phyloP scores from a whole-genome alignment of 2,113 vertebrate species.

The Pangasianodon gigas region DNA sequence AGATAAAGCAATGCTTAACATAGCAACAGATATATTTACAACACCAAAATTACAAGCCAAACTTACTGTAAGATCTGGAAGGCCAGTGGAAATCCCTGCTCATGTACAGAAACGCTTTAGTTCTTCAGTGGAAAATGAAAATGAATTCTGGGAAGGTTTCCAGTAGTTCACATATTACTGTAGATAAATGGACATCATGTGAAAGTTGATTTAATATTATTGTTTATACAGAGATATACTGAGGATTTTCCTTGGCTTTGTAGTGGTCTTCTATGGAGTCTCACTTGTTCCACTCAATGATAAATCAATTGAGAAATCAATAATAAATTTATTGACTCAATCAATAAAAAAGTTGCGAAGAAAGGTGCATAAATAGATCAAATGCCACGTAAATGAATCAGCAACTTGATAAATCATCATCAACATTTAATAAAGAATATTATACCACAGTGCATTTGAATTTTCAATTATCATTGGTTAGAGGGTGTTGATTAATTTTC shows the following conservation, averaged over 20 bases:
- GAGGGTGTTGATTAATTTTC: neutral
- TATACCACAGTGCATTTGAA: neutral
- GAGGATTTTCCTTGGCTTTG: neutral
- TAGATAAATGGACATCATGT: no score
- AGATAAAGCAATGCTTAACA: neutral
- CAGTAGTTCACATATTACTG: neutral
- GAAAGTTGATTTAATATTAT: neutral
- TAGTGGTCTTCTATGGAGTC: neutral
- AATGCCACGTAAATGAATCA: neutral
- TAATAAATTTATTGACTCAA: neutral
- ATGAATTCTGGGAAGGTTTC: neutral
- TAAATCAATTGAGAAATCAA: neutral
- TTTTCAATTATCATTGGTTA: neutral
- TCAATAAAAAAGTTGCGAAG: neutral
- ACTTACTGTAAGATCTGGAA: neutral
- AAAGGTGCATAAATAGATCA: neutral
- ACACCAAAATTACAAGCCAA: neutral
- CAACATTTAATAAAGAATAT: slow-evolving; percentile 1
- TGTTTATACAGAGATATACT: neutral
- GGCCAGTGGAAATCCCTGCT: neutral
- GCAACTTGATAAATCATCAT: neutral
- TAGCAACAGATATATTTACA: neutral
- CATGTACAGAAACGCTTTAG: neutral
- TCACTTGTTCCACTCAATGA: neutral
- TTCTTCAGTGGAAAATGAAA: neutral